Evolutionary conservation across 2,797 vertebrate genomes (phyloP).

Genomic region (Xenops minutus): DNA sequence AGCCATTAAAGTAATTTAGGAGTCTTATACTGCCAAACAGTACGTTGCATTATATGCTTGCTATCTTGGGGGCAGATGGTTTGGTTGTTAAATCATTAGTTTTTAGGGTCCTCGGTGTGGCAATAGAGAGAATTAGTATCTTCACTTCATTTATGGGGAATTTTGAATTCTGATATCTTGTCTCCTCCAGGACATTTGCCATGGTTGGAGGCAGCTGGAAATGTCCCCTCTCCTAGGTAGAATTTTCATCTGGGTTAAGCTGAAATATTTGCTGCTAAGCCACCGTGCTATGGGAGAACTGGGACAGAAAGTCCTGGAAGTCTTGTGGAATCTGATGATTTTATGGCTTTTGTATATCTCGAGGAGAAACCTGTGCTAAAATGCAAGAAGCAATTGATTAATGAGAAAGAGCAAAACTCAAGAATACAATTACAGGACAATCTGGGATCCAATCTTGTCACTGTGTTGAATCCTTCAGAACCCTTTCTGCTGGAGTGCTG

Average conservation of each 20-base stretch:
- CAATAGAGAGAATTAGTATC: background rate
- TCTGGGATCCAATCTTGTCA: background rate
- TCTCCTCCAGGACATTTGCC: background rate
- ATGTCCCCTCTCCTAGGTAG: background rate
- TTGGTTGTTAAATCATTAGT: background rate
- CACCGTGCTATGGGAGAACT: background rate
- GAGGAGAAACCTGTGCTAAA: fast-evolving
- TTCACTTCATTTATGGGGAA: background rate
- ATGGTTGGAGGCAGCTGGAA: background rate
- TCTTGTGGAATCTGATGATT: background rate
- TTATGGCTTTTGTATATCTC: background rate
- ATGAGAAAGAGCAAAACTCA: background rate
- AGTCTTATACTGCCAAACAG: background rate
- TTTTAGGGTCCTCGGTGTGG: slow-evolving; percentile 7
- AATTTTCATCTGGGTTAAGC: background rate
- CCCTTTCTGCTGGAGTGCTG: background rate
- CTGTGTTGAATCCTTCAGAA: background rate
- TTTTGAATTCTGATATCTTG: slow-evolving; percentile 21
- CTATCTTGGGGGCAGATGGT: background rate
- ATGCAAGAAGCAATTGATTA: background rate
- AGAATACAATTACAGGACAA: background rate
- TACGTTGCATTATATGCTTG: background rate
- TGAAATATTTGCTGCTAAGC: background rate
- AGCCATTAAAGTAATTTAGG: background rate
- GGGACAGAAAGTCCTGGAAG: background rate